Conservation (phyloP, 2,113 vertebrate species). For the Raphicerus campestris region DNA sequence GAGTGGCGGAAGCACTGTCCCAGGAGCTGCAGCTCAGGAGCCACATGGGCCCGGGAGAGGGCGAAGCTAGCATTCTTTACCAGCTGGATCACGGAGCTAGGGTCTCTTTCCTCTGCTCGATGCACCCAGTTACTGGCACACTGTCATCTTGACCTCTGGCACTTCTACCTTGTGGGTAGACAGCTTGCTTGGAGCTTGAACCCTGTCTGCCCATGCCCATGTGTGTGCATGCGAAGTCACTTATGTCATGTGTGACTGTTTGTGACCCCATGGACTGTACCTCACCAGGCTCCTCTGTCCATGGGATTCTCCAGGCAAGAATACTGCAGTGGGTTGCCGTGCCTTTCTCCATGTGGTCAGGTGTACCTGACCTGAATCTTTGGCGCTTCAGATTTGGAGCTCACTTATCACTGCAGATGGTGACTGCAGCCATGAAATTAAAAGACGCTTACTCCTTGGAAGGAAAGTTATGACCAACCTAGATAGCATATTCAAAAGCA, state of each 20-base stretch:
- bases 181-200: too few species aligned
- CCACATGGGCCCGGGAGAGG: accelerated
- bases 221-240: neutral
- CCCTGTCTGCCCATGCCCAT: neutral
- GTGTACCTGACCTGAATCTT: neutral
- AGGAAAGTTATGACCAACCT: too few species aligned
- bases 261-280: neutral
- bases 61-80: neutral
- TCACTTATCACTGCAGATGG: neutral
- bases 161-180: neutral
- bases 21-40: neutral
- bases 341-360: neutral
- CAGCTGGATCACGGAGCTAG: too few species aligned
- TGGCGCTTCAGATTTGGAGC: neutral
- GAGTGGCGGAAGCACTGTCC: neutral
- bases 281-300: neutral
- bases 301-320: neutral
- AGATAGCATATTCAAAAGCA: too few species aligned
- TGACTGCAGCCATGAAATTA: too few species aligned
- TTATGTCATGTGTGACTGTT: neutral
- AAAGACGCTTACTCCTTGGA: too few species aligned
- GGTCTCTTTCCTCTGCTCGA: neutral
- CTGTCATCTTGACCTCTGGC: neutral
- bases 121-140: accelerated
- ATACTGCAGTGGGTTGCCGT: accelerated